Evolutionary conservation across 1,140 invertebrate species (phyloP), one percentile per base, ranked within the genome.

Genomic region (Gyrodactylus bullatarudis): DNA sequence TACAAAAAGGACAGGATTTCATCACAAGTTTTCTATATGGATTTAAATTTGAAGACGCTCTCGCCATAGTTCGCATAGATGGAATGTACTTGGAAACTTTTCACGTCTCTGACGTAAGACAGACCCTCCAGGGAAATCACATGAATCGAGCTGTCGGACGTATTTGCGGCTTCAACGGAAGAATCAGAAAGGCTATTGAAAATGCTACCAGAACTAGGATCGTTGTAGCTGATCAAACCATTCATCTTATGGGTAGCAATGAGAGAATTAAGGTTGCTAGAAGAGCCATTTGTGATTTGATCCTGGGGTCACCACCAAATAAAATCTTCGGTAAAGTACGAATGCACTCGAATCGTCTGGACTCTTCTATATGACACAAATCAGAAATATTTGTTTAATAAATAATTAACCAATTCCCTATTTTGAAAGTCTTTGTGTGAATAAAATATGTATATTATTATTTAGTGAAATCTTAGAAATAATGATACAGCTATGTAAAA

Each of bases 181-280:
- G 89, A 75, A 98, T 91, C 1, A 98, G 95, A 79, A 96, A 89
- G 77, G 95, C 92, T 0, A 97, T 99, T 78, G 94, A 99, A 83
- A 99, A 99, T 82, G 89, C 89, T 0, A 98, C 94, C 16, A 97
- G 95, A 82, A 97, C 93, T 0, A 86, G 95, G 81, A 96, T 99
- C 77, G 89, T 99, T 23, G 80, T 99, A 73, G 93, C 93, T 68
- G 92, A 97, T 78, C 86, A 85, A 26, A 95, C 94, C 85, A 88
- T 99, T 76, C 93, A 99, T 80, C 89, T 98, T 74, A 83, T 99
- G 68, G 95, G 95, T 54, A 93, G 92, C 75, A 98, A 87, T 81
- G 89, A 97, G 82, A 98, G 97, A 80, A 95, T 98, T 75, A 87
- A 91, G 77, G 79, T 94, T 74, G 95, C 94, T 0, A 85, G 91